These are phyloP conservation scores for Lucifuga dentata DNA, from an alignment of 2,113 vertebrate species.

Conservation along the genomic window DNA sequence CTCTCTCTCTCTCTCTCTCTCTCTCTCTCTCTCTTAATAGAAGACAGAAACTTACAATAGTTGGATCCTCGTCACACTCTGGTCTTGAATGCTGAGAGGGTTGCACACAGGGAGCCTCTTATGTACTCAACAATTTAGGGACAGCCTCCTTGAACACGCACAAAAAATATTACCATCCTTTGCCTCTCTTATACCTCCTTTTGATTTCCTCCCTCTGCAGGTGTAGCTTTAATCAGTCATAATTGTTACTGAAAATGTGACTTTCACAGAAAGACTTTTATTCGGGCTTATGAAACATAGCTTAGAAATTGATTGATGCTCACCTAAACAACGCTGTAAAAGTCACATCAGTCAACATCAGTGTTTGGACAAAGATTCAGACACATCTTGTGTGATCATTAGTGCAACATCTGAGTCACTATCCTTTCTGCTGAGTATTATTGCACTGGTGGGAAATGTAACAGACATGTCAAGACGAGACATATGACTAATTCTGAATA, in stretches of 20 bases:
- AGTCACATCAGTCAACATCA: neutral
- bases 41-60: slow-evolving; percentile 77
- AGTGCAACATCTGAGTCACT: slow-evolving; percentile 4
- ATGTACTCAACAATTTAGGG: slow-evolving; percentile 79
- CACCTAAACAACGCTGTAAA: no score
- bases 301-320: no score
- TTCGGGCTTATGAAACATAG: no score
- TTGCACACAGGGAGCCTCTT: slow-evolving; percentile 81
- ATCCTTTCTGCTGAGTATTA: no score
- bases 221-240: slow-evolving; percentile 23
- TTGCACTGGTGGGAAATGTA: neutral
- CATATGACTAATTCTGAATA: neutral
- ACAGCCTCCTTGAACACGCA: slow-evolving; percentile 75
- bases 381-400: neutral
- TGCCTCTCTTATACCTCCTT: slow-evolving; percentile 54
- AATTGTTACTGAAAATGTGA: neutral
- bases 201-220: slow-evolving; percentile 57
- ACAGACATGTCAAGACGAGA: neutral
- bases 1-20: slow-evolving; percentile 36
- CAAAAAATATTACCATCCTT: slow-evolving; percentile 56
- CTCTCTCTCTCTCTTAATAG: slow-evolving; percentile 49
- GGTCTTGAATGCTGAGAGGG: slow-evolving; percentile 82
- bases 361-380: slow-evolving; percentile 3
- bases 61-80: slow-evolving; percentile 73
- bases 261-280: neutral